Evolutionary conservation across 2,888 invertebrate genomes (phyloP).

Genomic region (Euclidia mi): DNA sequence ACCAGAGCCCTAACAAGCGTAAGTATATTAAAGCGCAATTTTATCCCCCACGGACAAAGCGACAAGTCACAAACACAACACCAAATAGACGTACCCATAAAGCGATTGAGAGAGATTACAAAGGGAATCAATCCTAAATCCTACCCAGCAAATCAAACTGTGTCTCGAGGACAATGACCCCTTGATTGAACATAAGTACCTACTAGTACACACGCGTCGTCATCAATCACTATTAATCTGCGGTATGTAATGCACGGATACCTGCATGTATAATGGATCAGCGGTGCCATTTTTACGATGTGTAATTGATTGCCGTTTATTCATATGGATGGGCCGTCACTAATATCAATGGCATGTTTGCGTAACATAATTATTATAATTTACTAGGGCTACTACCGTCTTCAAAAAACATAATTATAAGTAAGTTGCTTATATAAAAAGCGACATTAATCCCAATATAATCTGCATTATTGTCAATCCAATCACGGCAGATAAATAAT

Average conservation of each 20-base stretch:
- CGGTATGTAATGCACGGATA: slow-evolving; percentile 30
- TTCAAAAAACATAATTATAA: too few species aligned
- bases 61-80: background rate
- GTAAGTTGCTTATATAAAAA: too few species aligned
- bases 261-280: slow-evolving; percentile 30
- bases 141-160: slow-evolving; percentile 16
- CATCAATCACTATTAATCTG: slow-evolving; percentile 76
- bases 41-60: too few species aligned
- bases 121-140: slow-evolving; percentile 6
- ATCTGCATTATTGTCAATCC: too few species aligned
- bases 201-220: slow-evolving; percentile 35
- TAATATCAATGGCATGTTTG: background rate
- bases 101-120: slow-evolving; percentile 3
- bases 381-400: too few species aligned
- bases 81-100: slow-evolving; percentile 1
- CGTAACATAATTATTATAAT: too few species aligned
- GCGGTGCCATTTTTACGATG: slow-evolving; percentile 25
- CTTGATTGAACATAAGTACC: slow-evolving; percentile 5
- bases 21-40: too few species aligned
- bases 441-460: too few species aligned
- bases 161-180: slow-evolving; percentile 62
- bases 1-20: too few species aligned
- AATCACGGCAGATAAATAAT: too few species aligned
- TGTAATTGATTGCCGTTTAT: slow-evolving; percentile 25
- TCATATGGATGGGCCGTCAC: slow-evolving; percentile 10